These are phyloP conservation scores for Macrosteles quadrilineatus DNA, from an alignment of 1,140 invertebrate species.

Conservation along the genomic window DNA sequence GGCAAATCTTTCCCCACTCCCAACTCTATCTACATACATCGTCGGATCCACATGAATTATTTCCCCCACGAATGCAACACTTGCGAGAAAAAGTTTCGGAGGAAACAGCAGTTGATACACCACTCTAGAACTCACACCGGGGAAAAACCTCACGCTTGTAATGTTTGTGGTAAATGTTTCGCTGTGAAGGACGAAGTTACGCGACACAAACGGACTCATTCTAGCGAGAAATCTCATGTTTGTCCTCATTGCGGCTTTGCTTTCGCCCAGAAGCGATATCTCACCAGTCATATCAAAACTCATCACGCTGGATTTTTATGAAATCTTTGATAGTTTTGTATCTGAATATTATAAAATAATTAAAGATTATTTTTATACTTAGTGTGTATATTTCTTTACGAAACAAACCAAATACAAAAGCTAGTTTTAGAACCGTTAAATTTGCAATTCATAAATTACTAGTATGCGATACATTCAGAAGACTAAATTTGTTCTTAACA, in stretches of 20 bases:
- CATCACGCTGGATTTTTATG: constrained; percentile 22
- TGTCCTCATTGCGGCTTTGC: constrained; percentile 49
- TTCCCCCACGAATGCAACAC: constrained; percentile 53
- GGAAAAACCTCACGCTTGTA: constrained; percentile 36
- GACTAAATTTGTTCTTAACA: no score
- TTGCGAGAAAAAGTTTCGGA: constrained; percentile 54
- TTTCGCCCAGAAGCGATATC: constrained; percentile 38
- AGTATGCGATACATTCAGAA: no score
- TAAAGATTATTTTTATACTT: no score
- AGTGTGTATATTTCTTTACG: no score
- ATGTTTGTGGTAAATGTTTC: constrained; percentile 30
- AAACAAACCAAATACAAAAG: no score
- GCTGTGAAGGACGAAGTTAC: constrained; percentile 28
- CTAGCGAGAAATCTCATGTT: constrained; percentile 48
- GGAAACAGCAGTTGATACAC: constrained; percentile 53
- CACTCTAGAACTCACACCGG: constrained; percentile 47
- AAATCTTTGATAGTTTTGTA: no score
- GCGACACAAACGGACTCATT: constrained; percentile 31
- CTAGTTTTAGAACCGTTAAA: no score
- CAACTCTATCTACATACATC: constrained; percentile 58
- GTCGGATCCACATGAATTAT: constrained; percentile 53
- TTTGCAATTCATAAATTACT: no score
- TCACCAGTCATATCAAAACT: constrained; percentile 34
- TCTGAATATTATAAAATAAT: no score
- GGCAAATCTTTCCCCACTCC: constrained; percentile 53